Conservation (phyloP, 2,113 vertebrate genomes). For the Uropsilus gracilis region DNA sequence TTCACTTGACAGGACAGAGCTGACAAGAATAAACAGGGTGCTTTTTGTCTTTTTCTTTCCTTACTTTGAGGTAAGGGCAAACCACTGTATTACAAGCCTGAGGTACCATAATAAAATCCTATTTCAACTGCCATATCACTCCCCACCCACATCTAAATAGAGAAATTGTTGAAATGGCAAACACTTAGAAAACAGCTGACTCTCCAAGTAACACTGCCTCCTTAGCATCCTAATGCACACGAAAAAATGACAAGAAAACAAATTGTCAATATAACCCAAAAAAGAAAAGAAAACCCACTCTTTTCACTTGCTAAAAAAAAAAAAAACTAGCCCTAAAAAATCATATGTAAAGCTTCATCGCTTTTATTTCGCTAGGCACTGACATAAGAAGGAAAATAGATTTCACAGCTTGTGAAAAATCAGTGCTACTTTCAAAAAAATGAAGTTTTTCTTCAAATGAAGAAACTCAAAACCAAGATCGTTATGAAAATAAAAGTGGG, state of each 20-base stretch:
- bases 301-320: not conserved
- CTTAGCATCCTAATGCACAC: not conserved
- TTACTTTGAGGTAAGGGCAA: not conserved
- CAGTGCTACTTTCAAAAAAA: not conserved
- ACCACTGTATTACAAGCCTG: not conserved
- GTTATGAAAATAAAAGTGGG: not conserved
- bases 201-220: not conserved
- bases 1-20: not conserved
- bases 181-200: not conserved
- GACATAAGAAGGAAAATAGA: not conserved
- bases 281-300: not conserved
- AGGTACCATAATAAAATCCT: not conserved
- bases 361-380: not conserved
- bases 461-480: constrained; percentile 46
- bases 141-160: not conserved
- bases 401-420: constrained; percentile 11
- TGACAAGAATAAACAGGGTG: not conserved
- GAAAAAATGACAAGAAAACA: constrained; percentile 33
- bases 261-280: not conserved
- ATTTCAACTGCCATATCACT: not conserved
- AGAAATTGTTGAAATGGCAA: not conserved
- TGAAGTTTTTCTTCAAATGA: not conserved
- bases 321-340: not conserved
- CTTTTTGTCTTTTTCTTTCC: not conserved
- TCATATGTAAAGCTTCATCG: not conserved